Conservation (phyloP, 2,888 invertebrate species). For the Seira ritae region DNA sequence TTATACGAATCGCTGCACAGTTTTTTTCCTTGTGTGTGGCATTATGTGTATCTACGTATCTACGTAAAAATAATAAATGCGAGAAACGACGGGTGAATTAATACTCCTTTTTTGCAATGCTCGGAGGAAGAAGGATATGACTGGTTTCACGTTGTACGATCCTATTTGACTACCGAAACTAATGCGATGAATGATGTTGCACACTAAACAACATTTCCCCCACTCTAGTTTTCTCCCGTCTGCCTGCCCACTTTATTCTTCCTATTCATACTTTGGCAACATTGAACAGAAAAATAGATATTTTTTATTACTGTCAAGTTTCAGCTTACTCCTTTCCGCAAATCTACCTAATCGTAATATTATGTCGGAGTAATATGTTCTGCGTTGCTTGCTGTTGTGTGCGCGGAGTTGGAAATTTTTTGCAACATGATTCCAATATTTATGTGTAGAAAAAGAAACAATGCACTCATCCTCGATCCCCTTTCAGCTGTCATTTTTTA, state of each 20-base stretch:
- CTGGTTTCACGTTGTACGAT: conserved; percentile 18
- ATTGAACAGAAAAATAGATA: not conserved
- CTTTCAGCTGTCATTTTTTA: no score
- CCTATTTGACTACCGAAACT: conserved; percentile 53
- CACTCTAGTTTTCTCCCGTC: not conserved
- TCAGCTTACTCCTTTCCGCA: not conserved
- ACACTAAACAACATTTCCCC: conserved; percentile 33
- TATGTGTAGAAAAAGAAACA: not conserved
- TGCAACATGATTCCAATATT: not conserved
- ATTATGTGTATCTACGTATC: not conserved
- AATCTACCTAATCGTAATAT: not conserved
- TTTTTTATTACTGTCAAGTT: conserved; percentile 15
- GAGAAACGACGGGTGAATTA: conserved; percentile 2
- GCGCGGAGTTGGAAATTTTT: not conserved
- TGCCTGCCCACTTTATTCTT: conserved; percentile 2
- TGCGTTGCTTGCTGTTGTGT: no score
- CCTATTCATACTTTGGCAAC: conserved; percentile 6
- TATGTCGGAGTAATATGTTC: no score
- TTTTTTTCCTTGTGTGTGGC: conserved; percentile 23
- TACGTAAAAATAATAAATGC: conserved; percentile 10
- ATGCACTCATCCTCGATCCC: no score
- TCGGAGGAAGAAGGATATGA: conserved; percentile 11
- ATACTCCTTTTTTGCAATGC: conserved; percentile 8
- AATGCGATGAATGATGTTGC: conserved; percentile 62
- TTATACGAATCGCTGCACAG: not conserved